These are phyloP conservation scores for Lepus townsendii DNA, from an alignment of 2,797 vertebrate species.

Conservation along the genomic window DNA sequence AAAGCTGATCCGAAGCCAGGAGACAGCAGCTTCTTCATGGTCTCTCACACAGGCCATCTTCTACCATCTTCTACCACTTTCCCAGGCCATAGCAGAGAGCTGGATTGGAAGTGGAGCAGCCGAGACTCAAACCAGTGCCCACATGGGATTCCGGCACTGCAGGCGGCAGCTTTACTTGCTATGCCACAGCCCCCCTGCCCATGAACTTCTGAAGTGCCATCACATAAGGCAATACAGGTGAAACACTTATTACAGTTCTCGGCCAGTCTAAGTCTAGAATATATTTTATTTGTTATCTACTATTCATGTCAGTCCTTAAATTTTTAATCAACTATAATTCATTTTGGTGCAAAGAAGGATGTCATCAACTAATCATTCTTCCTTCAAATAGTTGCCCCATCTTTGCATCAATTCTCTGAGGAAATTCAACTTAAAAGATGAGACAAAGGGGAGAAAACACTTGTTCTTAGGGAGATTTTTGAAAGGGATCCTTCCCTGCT, in stretches of 20 bases:
- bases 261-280: background rate
- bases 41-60: no score
- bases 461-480: background rate
- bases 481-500: background rate
- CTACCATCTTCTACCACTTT: no score
- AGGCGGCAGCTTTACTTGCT: no score
- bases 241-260: background rate
- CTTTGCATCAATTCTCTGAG: background rate
- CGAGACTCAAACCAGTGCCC: no score
- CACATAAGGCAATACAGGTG: background rate
- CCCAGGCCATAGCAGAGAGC: no score
- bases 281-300: constrained; percentile 2
- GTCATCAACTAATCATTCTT: background rate
- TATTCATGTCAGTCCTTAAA: constrained; percentile 15
- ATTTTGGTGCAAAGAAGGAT: constrained; percentile 32
- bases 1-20: no score
- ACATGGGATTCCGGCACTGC: no score
- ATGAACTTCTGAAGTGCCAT: no score
- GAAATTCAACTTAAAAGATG: constrained; percentile 5
- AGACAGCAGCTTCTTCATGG: no score
- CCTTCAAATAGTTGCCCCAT: background rate
- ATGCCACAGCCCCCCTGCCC: no score
- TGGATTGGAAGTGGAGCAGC: no score
- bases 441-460: background rate
- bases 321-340: constrained; percentile 42